Evolutionary conservation across 2,888 invertebrate species (phyloP), one percentile per base, ranked within the genome.

Genomic region (Lepidochrysops patricia): DNA sequence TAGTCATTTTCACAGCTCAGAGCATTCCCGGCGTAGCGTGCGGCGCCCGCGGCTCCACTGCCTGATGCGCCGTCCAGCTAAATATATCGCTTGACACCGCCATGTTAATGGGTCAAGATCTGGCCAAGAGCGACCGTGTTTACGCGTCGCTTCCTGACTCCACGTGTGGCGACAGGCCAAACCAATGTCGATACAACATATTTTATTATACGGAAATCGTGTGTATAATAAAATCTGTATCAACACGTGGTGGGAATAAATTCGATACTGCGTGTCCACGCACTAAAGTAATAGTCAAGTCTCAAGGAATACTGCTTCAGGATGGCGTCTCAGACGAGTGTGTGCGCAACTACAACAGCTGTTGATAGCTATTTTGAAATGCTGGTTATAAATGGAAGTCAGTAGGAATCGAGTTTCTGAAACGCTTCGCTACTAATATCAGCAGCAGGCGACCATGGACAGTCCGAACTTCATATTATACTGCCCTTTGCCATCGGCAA

Each of bases 21-120:
- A 62, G 70, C 74, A 72, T 70, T 19, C 19, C 43, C 19, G 19
- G 43, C 19, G 9, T 9, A 43, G 72, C 12, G 68, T 68, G 72
- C 71, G 63, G 58, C 61, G 67, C 57, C 60, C 60, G 54, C 59
- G 64, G 70, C 72, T 72, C 69, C 71, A 74, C 77, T 73, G 74
- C 74, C 77, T 77, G 73, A 76, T 72, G 77, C 76, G 80, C 75
- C 77, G 68, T 72, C 75, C 69, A 71, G 68, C 87, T 87, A 87
- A 80, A 85, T 87, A 89, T 88, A 88, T 70, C 67, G 67, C 80
- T 82, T 81, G 82, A 84, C 82, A 83, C 77, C 79, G 77, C 76
- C 70, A 80, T 84, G 84, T 88, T 88, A 85, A 86, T 89, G 83
- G 88, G 88, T 89, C 88, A 89, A 89, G 88, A 88, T 83, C 88